These are phyloP conservation scores for Ciconia boyciana DNA, from an alignment of 2,113 vertebrate species.

Conservation along the genomic window DNA sequence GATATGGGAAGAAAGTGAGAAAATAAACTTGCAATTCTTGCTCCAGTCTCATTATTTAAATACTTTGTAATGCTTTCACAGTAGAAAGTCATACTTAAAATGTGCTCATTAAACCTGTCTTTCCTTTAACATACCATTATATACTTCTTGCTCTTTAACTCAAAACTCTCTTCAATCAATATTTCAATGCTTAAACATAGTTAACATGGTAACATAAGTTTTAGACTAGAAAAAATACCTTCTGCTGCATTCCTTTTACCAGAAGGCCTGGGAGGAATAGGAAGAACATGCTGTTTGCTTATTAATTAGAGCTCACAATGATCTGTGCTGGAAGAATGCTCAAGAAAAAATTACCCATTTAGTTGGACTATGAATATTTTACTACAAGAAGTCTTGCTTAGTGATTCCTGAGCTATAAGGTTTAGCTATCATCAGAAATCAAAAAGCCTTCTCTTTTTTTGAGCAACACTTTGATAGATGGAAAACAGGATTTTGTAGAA, in stretches of 20 bases:
- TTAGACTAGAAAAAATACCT: not conserved
- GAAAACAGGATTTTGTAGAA: not conserved
- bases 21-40: conserved; percentile 39
- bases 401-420: not conserved
- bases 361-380: not conserved
- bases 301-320: not conserved
- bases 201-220: not conserved
- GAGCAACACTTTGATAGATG: not conserved
- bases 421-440: not conserved
- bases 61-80: not conserved
- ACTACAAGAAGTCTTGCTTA: not conserved
- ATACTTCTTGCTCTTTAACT: not conserved
- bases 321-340: not conserved
- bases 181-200: not conserved
- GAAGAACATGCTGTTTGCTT: not conserved
- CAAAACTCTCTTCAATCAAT: not conserved
- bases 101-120: not conserved
- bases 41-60: conserved; percentile 21
- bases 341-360: not conserved
- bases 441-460: not conserved
- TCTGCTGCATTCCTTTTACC: not conserved
- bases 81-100: not conserved
- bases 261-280: not conserved
- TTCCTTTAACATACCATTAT: not conserved
- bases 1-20: conserved; percentile 21